Base-by-base conservation (phyloP, 2,888 invertebrate species). In the Microplitis deprimator region DNA sequence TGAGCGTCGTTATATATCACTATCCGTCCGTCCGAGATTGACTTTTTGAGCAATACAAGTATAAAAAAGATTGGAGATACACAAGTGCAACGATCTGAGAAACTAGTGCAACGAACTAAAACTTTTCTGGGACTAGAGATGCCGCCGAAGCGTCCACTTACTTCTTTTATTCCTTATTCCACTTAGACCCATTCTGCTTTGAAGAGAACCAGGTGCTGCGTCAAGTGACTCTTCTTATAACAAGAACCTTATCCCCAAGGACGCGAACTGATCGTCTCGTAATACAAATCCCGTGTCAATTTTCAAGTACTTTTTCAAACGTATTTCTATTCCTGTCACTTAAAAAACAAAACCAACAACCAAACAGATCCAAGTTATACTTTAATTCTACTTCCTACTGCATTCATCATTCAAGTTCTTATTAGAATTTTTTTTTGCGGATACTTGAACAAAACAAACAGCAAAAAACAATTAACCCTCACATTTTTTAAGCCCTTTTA, bases 141-240 rank as follows among this genome's bases (percentile, higher is more conserved):
- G 75, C 50, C 68, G 72, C 71, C 68, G 76, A 77, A 83, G 77
- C 79, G 78, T 80, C 79, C 79, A 77, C 73, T 80, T 80, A 76
- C 77, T 67, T 74, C 72, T 73, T 78, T 81, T 76, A 77, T 78
- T 65, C 77, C 59, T 41, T 77, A 68, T 69, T 68, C 62, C 62
- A 75, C 68, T 68, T 68, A 8, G 16, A 50, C 16, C 41, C 20
- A 8, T 20, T 68, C 62, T 68, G 39, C 70, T n/a, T 41, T 64
- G 41, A 60, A 39, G 73, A 72, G 62, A 41, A 70, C 60, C 60
- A 60, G 70, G 60, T 38, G 59, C 16, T 65, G 73, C 72, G 77
- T 65, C 74, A 68, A 79, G 80, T 76, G 77, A 78, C 71, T 78
- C 80, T 82, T 79, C 76, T 68, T 76, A 76, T 81, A 81, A 82